Percentiles rank a stretch among this genome's conserved stretches.
Conservation (phyloP, 2,888 invertebrate genomes). For the Harpagoxenus sublaevis region DNA sequence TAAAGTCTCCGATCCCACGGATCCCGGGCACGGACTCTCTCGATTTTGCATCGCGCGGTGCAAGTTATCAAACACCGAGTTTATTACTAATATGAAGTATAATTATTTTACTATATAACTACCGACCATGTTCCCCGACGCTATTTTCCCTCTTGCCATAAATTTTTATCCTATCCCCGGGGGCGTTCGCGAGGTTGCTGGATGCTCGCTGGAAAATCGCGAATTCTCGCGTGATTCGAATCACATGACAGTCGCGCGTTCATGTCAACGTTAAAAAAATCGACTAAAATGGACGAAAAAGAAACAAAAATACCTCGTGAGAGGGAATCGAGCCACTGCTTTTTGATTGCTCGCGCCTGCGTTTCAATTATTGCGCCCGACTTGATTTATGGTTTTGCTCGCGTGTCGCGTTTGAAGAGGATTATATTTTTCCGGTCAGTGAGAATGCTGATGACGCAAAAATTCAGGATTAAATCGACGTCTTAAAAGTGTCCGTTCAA, state of each 20-base stretch:
- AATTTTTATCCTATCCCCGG: conserved; percentile 63
- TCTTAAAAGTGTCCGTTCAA: neutral
- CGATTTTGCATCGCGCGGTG: conserved; percentile 7
- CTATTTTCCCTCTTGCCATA: conserved; percentile 32
- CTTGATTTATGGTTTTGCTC: conserved; percentile 44
- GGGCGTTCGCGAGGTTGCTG: conserved; percentile 3
- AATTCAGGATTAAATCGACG: conserved; percentile 11
- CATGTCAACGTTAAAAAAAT: conserved; percentile 37
- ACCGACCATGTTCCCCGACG: neutral
- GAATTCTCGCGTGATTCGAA: conserved; percentile 44
- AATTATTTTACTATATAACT: conserved; percentile 51
- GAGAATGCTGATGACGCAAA: neutral
- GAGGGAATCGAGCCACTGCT: conserved; percentile 52
- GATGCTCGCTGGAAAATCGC: conserved; percentile 57
- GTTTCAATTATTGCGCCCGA: conserved; percentile 52
- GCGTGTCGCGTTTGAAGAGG: conserved; percentile 23
- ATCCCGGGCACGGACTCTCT: conserved; percentile 19
- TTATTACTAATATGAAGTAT: conserved; percentile 63
- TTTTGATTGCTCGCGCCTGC: conserved; percentile 50
- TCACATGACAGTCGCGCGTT: conserved; percentile 42
- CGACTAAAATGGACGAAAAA: conserved; percentile 11
- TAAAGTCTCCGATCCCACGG: conserved; percentile 21
- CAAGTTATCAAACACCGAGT: conserved; percentile 52
- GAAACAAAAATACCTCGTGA: conserved; percentile 49
- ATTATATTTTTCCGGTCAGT: conserved; percentile 43